A percentile compares a stretch with the other conserved stretches of the same genome.
phyloP scores from a whole-genome alignment of 1,140 invertebrate species.

The Aphelenchoides besseyi region DNA sequence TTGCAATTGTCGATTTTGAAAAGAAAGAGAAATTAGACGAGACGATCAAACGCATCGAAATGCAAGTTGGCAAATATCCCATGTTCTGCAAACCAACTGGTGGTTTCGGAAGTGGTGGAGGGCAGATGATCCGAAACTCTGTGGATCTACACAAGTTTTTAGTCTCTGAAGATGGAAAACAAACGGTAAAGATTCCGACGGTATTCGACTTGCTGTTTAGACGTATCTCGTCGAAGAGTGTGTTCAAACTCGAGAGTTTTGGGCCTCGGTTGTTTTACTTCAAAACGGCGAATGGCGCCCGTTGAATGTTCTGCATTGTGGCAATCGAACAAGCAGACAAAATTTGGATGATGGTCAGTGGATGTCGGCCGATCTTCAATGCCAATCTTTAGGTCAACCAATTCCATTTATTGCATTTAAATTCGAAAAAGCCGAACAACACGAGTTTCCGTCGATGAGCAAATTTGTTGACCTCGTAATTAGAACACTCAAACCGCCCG shows the following conservation, averaged over 20 bases:
- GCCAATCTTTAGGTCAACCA: slow-evolving; percentile 14
- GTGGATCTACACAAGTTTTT: not conserved
- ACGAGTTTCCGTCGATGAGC: slow-evolving; percentile 24
- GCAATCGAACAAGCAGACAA: slow-evolving; percentile 17
- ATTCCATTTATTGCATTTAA: slow-evolving; percentile 25
- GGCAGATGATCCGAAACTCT: slow-evolving; percentile 10
- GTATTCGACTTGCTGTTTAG: slow-evolving; percentile 3
- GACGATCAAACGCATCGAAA: not conserved
- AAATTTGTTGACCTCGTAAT: slow-evolving; percentile 25
- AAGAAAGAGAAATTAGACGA: not conserved
- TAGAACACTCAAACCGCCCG: slow-evolving; percentile 21
- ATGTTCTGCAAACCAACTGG: slow-evolving; percentile 28
- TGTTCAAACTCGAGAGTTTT: slow-evolving; percentile 7
- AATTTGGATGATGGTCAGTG: slow-evolving; percentile 16
- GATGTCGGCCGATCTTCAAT: not conserved
- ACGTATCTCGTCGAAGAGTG: slow-evolving; percentile 21
- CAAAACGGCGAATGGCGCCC: slow-evolving; percentile 9
- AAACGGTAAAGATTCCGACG: not conserved
- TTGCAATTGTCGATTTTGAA: slow-evolving; percentile 10
- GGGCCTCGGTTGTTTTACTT: slow-evolving; percentile 17
- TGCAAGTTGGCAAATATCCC: slow-evolving; percentile 21
- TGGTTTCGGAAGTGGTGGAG: slow-evolving; percentile 28
- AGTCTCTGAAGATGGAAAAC: not conserved
- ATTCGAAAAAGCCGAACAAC: slow-evolving; percentile 28
- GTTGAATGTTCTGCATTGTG: slow-evolving; percentile 4